phyloP scores from a whole-genome alignment of 2,797 vertebrate genomes.

The Sparus aurata region DNA sequence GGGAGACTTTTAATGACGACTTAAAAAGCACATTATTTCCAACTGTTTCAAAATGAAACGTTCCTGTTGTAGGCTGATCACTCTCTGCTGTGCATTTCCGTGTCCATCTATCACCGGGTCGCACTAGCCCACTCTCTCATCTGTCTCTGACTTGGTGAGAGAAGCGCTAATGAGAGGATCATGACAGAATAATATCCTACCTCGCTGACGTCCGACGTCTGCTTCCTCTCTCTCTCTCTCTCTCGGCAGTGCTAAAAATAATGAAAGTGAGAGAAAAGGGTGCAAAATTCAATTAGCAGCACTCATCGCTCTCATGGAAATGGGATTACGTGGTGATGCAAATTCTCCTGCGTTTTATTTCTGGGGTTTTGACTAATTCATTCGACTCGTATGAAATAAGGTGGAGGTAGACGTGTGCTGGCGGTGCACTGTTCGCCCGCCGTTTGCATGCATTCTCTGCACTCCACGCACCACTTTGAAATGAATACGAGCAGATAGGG shows the following conservation, averaged over 20 bases:
- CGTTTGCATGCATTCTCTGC: slow-evolving; percentile 49
- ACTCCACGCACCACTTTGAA: slow-evolving; percentile 67
- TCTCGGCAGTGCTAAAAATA: slow-evolving; percentile 77
- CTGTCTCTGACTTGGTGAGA: slow-evolving; percentile 57
- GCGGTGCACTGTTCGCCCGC: slow-evolving; percentile 14
- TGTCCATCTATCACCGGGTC: slow-evolving; percentile 36
- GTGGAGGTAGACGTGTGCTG: neutral
- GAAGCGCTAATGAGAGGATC: slow-evolving; percentile 67
- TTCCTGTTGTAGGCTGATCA: neutral
- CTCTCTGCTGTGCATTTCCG: slow-evolving; percentile 24
- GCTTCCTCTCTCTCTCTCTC: slow-evolving; percentile 54
- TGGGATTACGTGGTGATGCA: slow-evolving; percentile 31
- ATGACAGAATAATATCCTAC: slow-evolving; percentile 73
- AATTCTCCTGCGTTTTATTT: slow-evolving; percentile 46
- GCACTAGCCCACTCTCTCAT: slow-evolving; percentile 48
- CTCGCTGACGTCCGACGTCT: slow-evolving; percentile 43
- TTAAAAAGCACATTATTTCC: neutral
- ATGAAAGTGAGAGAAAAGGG: slow-evolving; percentile 51
- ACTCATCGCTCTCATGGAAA: slow-evolving; percentile 63
- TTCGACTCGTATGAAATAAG: slow-evolving; percentile 22
- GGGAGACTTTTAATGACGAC: neutral
- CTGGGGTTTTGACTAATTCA: slow-evolving; percentile 42
- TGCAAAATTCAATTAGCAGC: slow-evolving; percentile 66
- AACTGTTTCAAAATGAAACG: neutral
- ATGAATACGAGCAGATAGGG: slow-evolving; percentile 60